A percentile compares a stretch with the other conserved stretches of the same genome.
Evolutionary conservation across 1,140 invertebrate genomes (phyloP).

Genomic region (Belonocnema kinseyi): DNA sequence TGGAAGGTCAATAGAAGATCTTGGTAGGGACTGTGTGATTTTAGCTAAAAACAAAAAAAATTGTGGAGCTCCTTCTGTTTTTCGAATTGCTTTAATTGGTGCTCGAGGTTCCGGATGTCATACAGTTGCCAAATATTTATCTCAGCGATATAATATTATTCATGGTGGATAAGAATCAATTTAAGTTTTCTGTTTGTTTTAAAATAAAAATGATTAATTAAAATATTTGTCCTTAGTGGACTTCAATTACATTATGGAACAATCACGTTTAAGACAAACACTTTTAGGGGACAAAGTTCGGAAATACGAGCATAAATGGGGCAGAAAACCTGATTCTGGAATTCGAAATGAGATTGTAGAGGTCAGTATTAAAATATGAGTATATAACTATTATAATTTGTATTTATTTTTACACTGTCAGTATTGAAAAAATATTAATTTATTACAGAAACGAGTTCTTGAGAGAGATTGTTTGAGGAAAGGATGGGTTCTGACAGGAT

Average conservation of each 20-base stretch:
- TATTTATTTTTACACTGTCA: slow-evolving; percentile 8
- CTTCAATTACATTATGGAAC: slow-evolving; percentile 75
- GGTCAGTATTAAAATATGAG: slow-evolving; percentile 42
- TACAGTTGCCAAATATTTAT: slow-evolving; percentile 59
- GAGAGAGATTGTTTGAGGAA: slow-evolving; percentile 75
- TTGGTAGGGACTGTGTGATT: slow-evolving; percentile 54
- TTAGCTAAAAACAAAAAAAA: slow-evolving; percentile 52
- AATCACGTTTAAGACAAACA: slow-evolving; percentile 71
- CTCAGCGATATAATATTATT: slow-evolving; percentile 60
- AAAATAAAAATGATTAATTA: slow-evolving; percentile 25
- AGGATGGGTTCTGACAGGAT: slow-evolving; percentile 80
- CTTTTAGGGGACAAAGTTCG: slow-evolving; percentile 74
- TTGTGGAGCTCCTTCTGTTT: slow-evolving; percentile 54
- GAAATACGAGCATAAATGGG: slow-evolving; percentile 64
- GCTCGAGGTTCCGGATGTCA: slow-evolving; percentile 54
- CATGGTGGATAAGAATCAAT: slow-evolving; percentile 54
- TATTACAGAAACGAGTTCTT: slow-evolving; percentile 57
- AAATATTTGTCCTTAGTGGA: slow-evolving; percentile 71
- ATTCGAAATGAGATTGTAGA: slow-evolving; percentile 70
- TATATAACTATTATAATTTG: slow-evolving; percentile 23
- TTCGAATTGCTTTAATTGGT: slow-evolving; percentile 65
- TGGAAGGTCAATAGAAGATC: slow-evolving; percentile 53
- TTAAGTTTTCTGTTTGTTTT: slow-evolving; percentile 30
- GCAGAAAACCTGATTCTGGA: slow-evolving; percentile 64
- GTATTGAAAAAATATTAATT: slow-evolving; percentile 13